phyloP scores from a whole-genome alignment of 2,888 invertebrate genomes.

The Branchipolynoe longqiensis region DNA sequence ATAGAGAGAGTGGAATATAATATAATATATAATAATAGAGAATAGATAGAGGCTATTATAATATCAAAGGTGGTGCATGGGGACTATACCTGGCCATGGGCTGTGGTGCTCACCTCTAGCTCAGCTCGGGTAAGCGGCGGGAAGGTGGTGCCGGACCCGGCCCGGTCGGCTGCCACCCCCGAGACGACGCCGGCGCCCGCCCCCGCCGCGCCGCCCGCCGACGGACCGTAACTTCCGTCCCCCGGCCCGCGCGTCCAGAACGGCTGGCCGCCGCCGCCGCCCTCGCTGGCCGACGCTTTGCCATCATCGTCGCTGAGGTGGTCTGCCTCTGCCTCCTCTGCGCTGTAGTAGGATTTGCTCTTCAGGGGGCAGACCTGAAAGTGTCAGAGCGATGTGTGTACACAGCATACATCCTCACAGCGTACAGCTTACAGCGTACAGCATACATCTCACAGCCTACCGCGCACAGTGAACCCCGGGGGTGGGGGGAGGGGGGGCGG shows the following conservation, averaged over 20 bases:
- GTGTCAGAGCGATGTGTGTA: slow-evolving; percentile 22
- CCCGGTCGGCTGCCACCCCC: slow-evolving; percentile 13
- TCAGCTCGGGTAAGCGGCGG: slow-evolving; percentile 52
- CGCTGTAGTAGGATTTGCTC: slow-evolving; percentile 49
- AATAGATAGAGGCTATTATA: background rate
- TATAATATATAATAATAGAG: background rate
- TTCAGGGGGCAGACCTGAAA: slow-evolving; percentile 50
- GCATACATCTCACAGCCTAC: too few species aligned
- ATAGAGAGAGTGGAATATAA: background rate
- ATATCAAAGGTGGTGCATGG: slow-evolving; percentile 29
- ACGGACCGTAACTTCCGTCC: slow-evolving; percentile 29
- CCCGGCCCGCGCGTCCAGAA: slow-evolving; percentile 33
- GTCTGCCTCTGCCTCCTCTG: slow-evolving; percentile 51
- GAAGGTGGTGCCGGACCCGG: slow-evolving; percentile 17
- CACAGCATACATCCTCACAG: background rate
- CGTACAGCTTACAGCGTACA: too few species aligned
- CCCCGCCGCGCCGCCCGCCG: slow-evolving; percentile 1
- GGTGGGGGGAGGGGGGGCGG: background rate
- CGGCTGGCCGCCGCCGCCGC: slow-evolving; percentile 15
- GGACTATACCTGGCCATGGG: slow-evolving; percentile 57
- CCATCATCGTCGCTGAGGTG: slow-evolving; percentile 47
- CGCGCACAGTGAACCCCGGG: background rate
- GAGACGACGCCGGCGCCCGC: slow-evolving; percentile 6
- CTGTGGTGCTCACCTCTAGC: slow-evolving; percentile 55
- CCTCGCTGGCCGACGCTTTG: background rate